Evolutionary conservation across 2,113 vertebrate genomes (phyloP), one percentile per base, ranked within the genome.

Genomic region (Cebus imitator): DNA sequence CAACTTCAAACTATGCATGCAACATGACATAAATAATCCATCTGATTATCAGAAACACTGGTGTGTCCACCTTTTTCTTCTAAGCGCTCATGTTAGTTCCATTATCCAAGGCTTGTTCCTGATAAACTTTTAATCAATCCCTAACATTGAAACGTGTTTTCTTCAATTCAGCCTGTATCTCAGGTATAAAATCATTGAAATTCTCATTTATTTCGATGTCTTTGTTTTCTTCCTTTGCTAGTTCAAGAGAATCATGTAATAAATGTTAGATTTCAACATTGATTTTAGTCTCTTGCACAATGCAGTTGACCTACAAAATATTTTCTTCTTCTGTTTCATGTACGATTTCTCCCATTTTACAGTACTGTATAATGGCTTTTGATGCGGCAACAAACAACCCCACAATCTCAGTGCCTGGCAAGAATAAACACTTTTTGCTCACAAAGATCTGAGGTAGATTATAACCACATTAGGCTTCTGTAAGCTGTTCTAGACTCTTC

Each of bases 141-240:
- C 55, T 92, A 83, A 61, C 14, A 23, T 6, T 68, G 32, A 92
- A 72, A 90, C 2, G 40, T n/a, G 18, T 92, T 84, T 84, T 75
- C 85, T 94, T 95, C 57, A 81, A 25, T 58, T 87, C 89, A 93
- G 45, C 50, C 68, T 91, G 11, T 27, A 61, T 86, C 80, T 86
- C 43, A 84, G 52, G 10, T 82, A 21, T 37, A 86, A 97, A 95
- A 85, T 66, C 50, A 61, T 35, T 84, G 30, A 84, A 91, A 55
- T 57, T 87, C 48, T 94, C 18, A 37, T 79, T 48, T 92, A 70
- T 86, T 85, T 83, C 66, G 2, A 81, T 27, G 32, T 43, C 23
- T 14, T 48, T 55, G 16, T 70, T 86, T 95, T 83, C 66, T 58
- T 79, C 40, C 27, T 86, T 55, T 68, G n/a, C 6, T 79, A 16